Conservation (phyloP, 2,888 invertebrate genomes). For the Uloborus plumipes region DNA sequence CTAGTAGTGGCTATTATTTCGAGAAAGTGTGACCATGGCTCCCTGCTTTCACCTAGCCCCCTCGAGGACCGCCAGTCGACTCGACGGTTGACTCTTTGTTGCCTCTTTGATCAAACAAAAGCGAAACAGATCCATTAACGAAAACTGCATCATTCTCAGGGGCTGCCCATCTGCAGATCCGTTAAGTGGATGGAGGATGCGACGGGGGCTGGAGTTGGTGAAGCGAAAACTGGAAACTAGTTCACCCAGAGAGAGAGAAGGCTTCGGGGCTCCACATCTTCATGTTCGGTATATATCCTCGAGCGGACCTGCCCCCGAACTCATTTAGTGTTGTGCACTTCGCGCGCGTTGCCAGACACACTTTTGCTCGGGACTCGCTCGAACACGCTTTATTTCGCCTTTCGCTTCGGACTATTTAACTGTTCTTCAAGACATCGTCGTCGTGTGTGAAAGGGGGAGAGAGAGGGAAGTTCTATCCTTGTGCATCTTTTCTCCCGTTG, state of each 20-base stretch:
- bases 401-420: slow-evolving; percentile 16
- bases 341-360: neutral
- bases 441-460: too few relatives aligned
- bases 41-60: too few relatives aligned
- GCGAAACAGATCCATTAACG: too few relatives aligned
- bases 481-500: too few relatives aligned
- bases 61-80: too few relatives aligned
- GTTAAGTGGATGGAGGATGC: slow-evolving; percentile 25
- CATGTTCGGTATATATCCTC: slow-evolving; percentile 55
- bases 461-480: too few relatives aligned
- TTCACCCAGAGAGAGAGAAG: slow-evolving; percentile 37
- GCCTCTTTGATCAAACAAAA: too few relatives aligned
- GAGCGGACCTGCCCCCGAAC: slow-evolving; percentile 39
- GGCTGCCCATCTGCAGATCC: slow-evolving; percentile 35
- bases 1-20: too few relatives aligned
- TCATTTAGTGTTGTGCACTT: slow-evolving; percentile 42
- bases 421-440: too few relatives aligned
- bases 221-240: slow-evolving; percentile 60
- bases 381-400: neutral
- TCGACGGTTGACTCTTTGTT: too few relatives aligned
- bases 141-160: slow-evolving; percentile 25
- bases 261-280: slow-evolving; percentile 47
- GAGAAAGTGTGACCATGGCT: too few relatives aligned
- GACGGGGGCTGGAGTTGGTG: slow-evolving; percentile 40
- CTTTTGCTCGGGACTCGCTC: neutral